phyloP scores from a whole-genome alignment of 1,140 invertebrate species.

The Apis florea region DNA sequence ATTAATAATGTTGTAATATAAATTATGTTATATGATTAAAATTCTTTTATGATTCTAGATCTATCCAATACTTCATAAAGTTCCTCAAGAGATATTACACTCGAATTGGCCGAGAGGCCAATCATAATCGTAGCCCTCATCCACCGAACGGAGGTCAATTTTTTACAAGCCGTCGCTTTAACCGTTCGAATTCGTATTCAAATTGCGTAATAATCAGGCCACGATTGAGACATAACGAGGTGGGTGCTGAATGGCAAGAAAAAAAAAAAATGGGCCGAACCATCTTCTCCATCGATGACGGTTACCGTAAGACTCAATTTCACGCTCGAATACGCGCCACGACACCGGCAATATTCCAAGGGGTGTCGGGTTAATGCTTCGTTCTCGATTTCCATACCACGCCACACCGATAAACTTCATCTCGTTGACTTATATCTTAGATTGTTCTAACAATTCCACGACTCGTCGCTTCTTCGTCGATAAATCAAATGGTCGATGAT shows the following conservation, averaged over 20 bases:
- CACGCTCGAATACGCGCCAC: conserved; percentile 54
- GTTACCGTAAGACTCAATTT: conserved; percentile 62
- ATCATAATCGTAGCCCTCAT: background rate
- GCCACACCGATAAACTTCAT: conserved; percentile 58
- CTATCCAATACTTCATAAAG: background rate
- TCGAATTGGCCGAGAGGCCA: no score
- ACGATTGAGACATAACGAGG: conserved; percentile 52
- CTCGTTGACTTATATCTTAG: conserved; percentile 54
- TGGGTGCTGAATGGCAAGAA: conserved; percentile 27
- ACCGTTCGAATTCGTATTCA: background rate
- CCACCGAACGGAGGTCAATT: background rate
- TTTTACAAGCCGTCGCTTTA: conserved; percentile 19
- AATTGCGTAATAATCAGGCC: conserved; percentile 41
- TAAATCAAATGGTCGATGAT: background rate
- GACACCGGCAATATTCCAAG: conserved; percentile 49
- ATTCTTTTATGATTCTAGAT: background rate
- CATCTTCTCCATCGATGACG: conserved; percentile 4
- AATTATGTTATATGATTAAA: background rate
- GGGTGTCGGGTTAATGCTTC: conserved; percentile 55
- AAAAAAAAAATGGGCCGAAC: conserved; percentile 4
- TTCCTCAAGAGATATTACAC: background rate
- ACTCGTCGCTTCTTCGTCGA: background rate
- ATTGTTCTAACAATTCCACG: conserved; percentile 14
- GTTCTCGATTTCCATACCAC: conserved; percentile 54
- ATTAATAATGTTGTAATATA: no score